These are phyloP conservation scores for fruit fly (Drosophila melanogaster) DNA, from an alignment of 1,140 invertebrate species.

Conservation along the genomic window Release_6_plus_ISO1_MT NT_037436.4:1698001-1698500, in stretches of 20 bases:
- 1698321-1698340: background rate
- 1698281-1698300: slow-evolving; percentile 84
- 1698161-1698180: slow-evolving; percentile 51
- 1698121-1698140: slow-evolving; percentile 7
- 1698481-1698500: slow-evolving; percentile 76
- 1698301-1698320: slow-evolving; percentile 57
- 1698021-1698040: background rate
- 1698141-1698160: slow-evolving; percentile 4
- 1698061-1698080: slow-evolving; percentile 48
- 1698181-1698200: slow-evolving; percentile 78
- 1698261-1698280: slow-evolving; percentile 82
- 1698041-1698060: slow-evolving; percentile 12
- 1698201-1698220: slow-evolving; percentile 21
- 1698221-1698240: slow-evolving; percentile 4
- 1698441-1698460: slow-evolving; percentile 2
- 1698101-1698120: slow-evolving; percentile 36
- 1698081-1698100: slow-evolving; percentile 60
- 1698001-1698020: background rate
- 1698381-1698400: slow-evolving; percentile 51
- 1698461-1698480: slow-evolving; percentile 76
- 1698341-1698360: slow-evolving; percentile 69
- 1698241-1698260: slow-evolving; percentile 10
- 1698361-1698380: slow-evolving; percentile 75
- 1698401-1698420: slow-evolving; percentile 28
- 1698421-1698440: slow-evolving; percentile 24